These are phyloP conservation scores for Nowickia ferox DNA, from an alignment of 2,888 invertebrate species.

Conservation along the genomic window DNA sequence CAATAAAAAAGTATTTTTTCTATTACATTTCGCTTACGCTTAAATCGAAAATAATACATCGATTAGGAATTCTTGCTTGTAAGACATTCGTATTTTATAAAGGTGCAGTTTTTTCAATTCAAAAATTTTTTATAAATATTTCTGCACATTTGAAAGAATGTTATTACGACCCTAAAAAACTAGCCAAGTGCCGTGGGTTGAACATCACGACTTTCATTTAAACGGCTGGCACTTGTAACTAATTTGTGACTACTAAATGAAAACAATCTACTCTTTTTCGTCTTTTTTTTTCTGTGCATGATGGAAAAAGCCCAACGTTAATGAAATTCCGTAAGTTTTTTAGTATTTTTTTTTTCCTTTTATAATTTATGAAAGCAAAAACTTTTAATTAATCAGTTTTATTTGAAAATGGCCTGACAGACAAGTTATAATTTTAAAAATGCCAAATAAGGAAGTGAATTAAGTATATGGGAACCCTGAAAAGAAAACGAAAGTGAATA, in stretches of 20 bases:
- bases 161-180: neutral
- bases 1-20: no score
- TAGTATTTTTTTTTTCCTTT: neutral
- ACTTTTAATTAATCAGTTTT: slow-evolving; percentile 57
- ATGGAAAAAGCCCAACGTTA: slow-evolving; percentile 18
- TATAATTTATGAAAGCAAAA: slow-evolving; percentile 52
- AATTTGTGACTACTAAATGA: slow-evolving; percentile 56
- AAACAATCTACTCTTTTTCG: slow-evolving; percentile 13
- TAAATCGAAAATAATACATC: no score
- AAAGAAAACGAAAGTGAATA: slow-evolving; percentile 73
- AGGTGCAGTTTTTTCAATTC: no score
- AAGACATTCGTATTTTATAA: no score
- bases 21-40: no score
- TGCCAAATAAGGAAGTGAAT: slow-evolving; percentile 59
- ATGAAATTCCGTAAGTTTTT: slow-evolving; percentile 24
- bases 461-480: slow-evolving; percentile 61
- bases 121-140: neutral
- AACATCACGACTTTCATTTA: neutral
- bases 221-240: slow-evolving; percentile 48
- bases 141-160: neutral
- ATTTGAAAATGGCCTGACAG: slow-evolving; percentile 55
- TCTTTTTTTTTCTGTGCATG: slow-evolving; percentile 1
- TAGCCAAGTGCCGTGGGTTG: slow-evolving; percentile 2
- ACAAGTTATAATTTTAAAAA: slow-evolving; percentile 50
- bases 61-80: no score